Evolutionary conservation across 2,797 vertebrate species (phyloP).

Genomic region (Acrossocheilus fasciatus): DNA sequence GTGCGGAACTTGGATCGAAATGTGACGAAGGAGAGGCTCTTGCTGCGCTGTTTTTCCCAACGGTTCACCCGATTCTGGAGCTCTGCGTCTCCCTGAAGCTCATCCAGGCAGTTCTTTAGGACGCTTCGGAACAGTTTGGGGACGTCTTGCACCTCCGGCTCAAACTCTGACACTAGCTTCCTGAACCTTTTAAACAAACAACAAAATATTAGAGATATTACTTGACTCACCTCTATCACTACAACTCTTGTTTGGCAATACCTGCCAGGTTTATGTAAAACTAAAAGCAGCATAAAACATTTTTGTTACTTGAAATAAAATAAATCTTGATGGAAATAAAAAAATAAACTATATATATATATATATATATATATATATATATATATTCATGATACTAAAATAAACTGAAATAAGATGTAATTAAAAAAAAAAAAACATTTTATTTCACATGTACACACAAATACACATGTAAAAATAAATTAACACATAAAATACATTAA

Average conservation of each 20-base stretch:
- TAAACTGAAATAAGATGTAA: not conserved
- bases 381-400: not conserved
- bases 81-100: conserved; percentile 62
- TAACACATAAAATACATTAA: not conserved
- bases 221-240: not conserved
- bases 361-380: not conserved
- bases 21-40: conserved; percentile 80
- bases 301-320: not conserved
- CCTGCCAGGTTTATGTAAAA: not conserved
- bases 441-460: not conserved
- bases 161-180: conserved; percentile 79
- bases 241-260: not conserved
- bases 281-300: not conserved
- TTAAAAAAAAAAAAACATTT: too few relatives aligned
- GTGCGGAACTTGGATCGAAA: conserved; percentile 78
- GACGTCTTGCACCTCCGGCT: conserved; percentile 81
- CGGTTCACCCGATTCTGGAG: conserved; percentile 40
- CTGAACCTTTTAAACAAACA: conserved; percentile 73
- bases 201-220: not conserved
- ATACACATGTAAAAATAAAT: too few relatives aligned
- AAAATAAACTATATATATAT: not conserved
- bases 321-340: too few relatives aligned
- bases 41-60: conserved; percentile 78
- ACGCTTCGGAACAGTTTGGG: conserved; percentile 79
- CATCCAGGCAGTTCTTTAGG: conserved; percentile 74